Conservation (phyloP, 2,888 invertebrate genomes). For the Oscheius onirici region DNA sequence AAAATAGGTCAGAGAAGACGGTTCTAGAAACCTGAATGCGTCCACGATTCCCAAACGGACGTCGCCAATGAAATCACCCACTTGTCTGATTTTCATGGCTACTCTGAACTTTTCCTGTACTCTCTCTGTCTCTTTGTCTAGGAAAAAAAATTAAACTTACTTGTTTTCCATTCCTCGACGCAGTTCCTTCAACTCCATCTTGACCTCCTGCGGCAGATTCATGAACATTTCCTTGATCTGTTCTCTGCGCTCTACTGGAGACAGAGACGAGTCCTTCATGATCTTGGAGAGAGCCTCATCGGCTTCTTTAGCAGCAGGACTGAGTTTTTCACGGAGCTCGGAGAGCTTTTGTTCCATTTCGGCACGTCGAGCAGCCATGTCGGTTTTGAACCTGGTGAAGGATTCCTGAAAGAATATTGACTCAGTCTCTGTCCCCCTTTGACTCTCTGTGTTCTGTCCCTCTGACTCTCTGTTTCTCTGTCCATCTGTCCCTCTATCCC, state of each 20-base stretch:
- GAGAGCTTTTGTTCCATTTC: conserved; percentile 16
- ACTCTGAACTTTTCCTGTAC: conserved; percentile 1
- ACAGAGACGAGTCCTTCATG: conserved; percentile 12
- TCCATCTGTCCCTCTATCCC: too few species aligned
- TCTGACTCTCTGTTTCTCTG: too few species aligned
- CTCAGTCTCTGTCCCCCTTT: background rate
- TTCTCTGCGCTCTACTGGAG: conserved; percentile 5
- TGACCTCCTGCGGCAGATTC: conserved; percentile 3
- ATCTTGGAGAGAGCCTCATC: conserved; percentile 21
- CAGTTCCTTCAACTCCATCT: conserved; percentile 10
- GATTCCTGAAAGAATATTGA: background rate
- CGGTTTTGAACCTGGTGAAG: conserved; percentile 14
- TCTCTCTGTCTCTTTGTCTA: background rate
- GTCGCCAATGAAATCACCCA: conserved; percentile 21
- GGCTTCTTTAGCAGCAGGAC: conserved; percentile 17
- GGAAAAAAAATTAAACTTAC: conserved; percentile 9
- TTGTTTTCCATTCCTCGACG: conserved; percentile 20
- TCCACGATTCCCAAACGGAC: conserved; percentile 16
- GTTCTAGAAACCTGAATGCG: conserved; percentile 7
- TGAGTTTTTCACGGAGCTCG: background rate
- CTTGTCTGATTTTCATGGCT: conserved; percentile 20
- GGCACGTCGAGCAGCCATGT: conserved; percentile 23
- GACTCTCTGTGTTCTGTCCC: too few species aligned
- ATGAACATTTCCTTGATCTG: conserved; percentile 13
- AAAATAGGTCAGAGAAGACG: background rate